phyloP scores from a whole-genome alignment of 2,113 vertebrate genomes.

The Mesocricetus auratus region DNA sequence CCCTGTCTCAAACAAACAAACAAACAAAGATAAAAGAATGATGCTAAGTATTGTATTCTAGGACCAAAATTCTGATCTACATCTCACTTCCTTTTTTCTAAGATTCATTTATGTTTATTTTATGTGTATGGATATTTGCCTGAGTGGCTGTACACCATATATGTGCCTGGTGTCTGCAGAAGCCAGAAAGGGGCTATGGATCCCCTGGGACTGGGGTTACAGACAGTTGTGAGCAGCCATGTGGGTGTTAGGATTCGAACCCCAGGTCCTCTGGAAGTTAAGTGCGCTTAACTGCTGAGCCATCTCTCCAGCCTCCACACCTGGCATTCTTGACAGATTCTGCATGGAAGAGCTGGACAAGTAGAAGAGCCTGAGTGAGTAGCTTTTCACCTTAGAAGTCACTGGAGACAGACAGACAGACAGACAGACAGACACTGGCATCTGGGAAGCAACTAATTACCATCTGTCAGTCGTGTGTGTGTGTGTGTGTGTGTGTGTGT shows the following conservation, averaged over 20 bases:
- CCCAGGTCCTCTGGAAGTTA: not conserved
- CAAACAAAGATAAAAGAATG: not conserved
- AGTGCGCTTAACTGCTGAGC: not conserved
- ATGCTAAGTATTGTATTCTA: not conserved
- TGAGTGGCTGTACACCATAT: not conserved
- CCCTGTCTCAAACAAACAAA: not conserved
- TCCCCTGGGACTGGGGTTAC: not conserved
- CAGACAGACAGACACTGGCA: constrained; percentile 61
- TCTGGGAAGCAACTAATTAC: constrained; percentile 74
- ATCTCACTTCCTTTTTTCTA: not conserved
- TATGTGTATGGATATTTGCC: not conserved
- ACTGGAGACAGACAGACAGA: constrained; percentile 48
- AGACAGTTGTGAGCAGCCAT: not conserved
- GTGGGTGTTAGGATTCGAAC: not conserved
- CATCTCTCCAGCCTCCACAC: not conserved
- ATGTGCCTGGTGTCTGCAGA: not conserved
- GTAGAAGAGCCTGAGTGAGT: not conserved
- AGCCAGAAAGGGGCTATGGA: not conserved
- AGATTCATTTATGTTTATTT: not conserved
- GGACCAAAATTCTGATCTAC: constrained; percentile 50
- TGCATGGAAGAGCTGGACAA: not conserved
- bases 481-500: too few species aligned
- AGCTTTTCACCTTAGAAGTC: constrained; percentile 46
- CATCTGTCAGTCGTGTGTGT: constrained; percentile 59
- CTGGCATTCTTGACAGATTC: constrained; percentile 28